Base-by-base conservation (phyloP, 1,140 invertebrate genomes). In the Aphelenchoides fujianensis region DNA sequence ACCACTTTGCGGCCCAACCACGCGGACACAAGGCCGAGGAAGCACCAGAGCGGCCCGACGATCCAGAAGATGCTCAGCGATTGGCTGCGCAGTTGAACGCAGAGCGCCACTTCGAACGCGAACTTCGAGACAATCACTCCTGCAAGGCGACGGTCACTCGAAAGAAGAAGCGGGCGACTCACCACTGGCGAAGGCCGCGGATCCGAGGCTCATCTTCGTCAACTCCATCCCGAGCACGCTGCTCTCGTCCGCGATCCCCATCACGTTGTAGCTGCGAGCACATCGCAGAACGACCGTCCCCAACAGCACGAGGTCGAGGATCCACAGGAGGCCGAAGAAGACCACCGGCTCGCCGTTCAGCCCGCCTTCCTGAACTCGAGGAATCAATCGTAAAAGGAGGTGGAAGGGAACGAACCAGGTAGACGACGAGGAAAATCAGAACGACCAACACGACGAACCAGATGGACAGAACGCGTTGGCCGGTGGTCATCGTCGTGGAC, bases 341-440 rank as follows among this genome's bases (percentile, higher is more conserved):
- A 59, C 19, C 23, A 59, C 34, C 5, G 55, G 55, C 19, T 59
- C 55, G 23, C 55, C 19, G 34, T 59, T 59, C 5, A 59, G 19
- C 12, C 55, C 55, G 55, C 55, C 55, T 16, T 59, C 55, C 55
- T 59, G 55, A 7, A 59, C 28, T 30, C 55, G 23, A 12, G 41
- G 23, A 48, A 12, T 48, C 12, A 48, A 59, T 59, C 19, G 7
- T 5, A 7, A 59, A 59, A 19, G 5, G 5, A 7, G 28, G 23
- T 7, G 34, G 7, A 23, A 48, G 41, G 23, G 41, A 5, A 23
- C 55, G 28, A 7, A 59, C 55, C 23, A 59, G 19, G 34, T 59
- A 59, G 19, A 59, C 19, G 34, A 59, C 55, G 19, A 59, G 19
- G 7, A 19, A 5, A 59, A 59, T 23, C 55, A 59, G 5, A 5